Conservation (phyloP, 2,113 vertebrate species). For the Zosterops pallidus region DNA sequence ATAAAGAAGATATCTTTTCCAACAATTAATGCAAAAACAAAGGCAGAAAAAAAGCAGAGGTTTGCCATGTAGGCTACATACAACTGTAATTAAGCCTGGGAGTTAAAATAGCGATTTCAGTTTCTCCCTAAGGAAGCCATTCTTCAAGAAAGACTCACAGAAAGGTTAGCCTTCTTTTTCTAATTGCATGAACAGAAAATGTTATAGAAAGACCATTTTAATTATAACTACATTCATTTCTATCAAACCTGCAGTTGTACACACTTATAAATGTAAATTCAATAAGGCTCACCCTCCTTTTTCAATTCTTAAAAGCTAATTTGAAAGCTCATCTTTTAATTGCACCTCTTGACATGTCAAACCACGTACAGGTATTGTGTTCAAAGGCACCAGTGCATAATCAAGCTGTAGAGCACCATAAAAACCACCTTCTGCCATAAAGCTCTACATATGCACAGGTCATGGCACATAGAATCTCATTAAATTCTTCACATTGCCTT, state of each 20-base stretch:
- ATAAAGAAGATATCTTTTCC: background rate
- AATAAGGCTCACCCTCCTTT: slow-evolving; percentile 29
- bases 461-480: background rate
- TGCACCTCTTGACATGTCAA: slow-evolving; percentile 38
- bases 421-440: background rate
- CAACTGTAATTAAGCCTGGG: slow-evolving; percentile 34
- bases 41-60: background rate
- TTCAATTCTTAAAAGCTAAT: slow-evolving; percentile 43
- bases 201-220: slow-evolving; percentile 18
- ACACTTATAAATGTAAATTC: slow-evolving; percentile 50
- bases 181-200: slow-evolving; percentile 49
- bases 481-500: background rate
- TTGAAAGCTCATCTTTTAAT: slow-evolving; percentile 53
- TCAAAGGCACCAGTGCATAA: slow-evolving; percentile 21
- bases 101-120: background rate
- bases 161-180: slow-evolving; percentile 20
- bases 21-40: background rate
- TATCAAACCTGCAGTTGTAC: slow-evolving; percentile 28
- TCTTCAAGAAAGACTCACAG: slow-evolving; percentile 21
- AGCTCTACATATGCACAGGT: background rate
- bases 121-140: background rate
- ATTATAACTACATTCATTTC: slow-evolving; percentile 55
- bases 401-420: background rate
- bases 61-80: background rate
- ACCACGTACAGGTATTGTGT: background rate